Evolutionary conservation across 2,113 vertebrate species (phyloP), one percentile per base, ranked within the genome.

Genomic region (Larimichthys crocea): DNA sequence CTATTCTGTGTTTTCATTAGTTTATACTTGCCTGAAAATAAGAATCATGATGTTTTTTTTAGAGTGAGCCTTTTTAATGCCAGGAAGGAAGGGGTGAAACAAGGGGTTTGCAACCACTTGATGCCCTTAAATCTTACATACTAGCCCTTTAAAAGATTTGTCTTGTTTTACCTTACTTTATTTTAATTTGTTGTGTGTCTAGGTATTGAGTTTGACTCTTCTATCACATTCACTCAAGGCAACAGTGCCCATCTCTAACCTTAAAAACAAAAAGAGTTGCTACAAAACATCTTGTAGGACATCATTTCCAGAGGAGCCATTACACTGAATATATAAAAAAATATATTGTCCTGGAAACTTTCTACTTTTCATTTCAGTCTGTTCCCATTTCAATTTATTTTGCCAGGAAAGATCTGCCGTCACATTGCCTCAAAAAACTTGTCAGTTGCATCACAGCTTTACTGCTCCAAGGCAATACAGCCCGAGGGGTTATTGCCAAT

Each of bases 401-500:
- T 79, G 69, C 71, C 57, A 70, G 57, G 53, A 82, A 87, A 84
- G 31, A 76, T 74, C 31, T 65, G 44, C 62, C 26, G 10, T 88
- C 86, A 90, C 77, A 74, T 91, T 93, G 75, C 90, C 80, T 48
- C 10, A 80, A 40, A 88, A 92, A 83, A 65, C 73, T 60, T 87
- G 79, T 80, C 81, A 86, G 89, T 92, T 93, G 88, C 90, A 92
- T 93, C 89, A 92, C 79, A 91, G 79, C 64, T 75, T 87, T 49
- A 67, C 76, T 79, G 84, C 92, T 91, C 67, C 15, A 66, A 88
- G 90, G 86, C 89, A 88, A 79, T 19, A 22, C 57, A 81, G 86
- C 90, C 84, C 1, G 60, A 64, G 74, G 87, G 84, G 74, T 71
- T 81, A 86, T 84, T 89, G 78, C 85, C 86, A 78, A 46, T 80